Evolutionary conservation across 2,113 vertebrate species (phyloP).

Genomic region (Mixornis gularis): DNA sequence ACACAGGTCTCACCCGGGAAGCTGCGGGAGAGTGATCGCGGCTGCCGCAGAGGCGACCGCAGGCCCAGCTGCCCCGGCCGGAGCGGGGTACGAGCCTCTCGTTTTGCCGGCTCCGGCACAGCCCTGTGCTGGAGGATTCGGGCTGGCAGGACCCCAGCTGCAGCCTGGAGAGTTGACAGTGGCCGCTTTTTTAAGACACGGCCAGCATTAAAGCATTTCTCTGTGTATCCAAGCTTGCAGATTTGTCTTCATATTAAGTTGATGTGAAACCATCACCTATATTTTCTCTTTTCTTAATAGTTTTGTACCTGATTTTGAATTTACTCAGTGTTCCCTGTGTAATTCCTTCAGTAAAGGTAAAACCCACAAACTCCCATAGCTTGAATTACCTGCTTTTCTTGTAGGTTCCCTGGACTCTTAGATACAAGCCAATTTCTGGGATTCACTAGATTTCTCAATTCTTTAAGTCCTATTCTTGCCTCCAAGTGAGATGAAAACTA

Average conservation of each 20-base stretch:
- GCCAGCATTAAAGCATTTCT: background rate
- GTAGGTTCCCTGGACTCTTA: background rate
- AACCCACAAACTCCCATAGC: background rate
- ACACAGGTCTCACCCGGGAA: no score
- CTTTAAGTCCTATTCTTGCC: background rate
- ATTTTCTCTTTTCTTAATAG: background rate
- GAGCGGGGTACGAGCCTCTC: accelerated
- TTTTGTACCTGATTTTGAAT: background rate
- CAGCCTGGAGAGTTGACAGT: background rate
- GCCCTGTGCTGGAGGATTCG: background rate
- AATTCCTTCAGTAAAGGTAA: background rate
- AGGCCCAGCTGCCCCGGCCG: background rate
- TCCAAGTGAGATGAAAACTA: background rate
- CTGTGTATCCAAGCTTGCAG: no score
- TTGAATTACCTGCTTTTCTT: background rate
- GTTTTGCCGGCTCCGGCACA: background rate
- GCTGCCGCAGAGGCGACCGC: background rate
- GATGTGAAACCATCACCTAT: background rate
- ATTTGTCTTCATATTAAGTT: background rate
- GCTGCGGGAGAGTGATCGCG: background rate
- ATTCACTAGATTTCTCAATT: background rate
- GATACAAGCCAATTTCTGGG: background rate
- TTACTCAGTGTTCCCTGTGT: background rate
- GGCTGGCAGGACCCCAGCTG: background rate
- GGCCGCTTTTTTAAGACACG: accelerated